Percentiles rank a stretch among this genome's conserved stretches.
Evolutionary conservation across 1,140 invertebrate genomes (phyloP).

Genomic region (Reticulitermes speratus): DNA sequence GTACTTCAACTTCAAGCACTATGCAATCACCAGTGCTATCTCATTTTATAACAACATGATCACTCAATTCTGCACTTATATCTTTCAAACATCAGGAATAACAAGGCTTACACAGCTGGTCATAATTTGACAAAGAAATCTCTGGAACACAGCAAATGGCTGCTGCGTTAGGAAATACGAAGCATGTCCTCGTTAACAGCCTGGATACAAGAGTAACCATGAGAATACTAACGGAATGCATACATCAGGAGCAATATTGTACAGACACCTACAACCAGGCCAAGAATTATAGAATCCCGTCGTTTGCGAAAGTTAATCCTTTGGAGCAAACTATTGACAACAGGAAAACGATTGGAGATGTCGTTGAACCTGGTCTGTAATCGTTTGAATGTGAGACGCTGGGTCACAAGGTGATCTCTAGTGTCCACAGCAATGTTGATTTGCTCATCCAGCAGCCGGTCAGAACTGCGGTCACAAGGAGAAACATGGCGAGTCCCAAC

Average conservation of each 20-base stretch:
- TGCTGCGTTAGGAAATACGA: too few species aligned
- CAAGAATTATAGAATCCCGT: constrained; percentile 88
- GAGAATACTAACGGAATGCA: constrained; percentile 63
- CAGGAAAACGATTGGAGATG: constrained; percentile 85
- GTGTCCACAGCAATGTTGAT: constrained; percentile 96
- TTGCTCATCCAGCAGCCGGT: constrained; percentile 92
- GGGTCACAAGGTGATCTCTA: constrained; percentile 84
- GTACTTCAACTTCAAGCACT: too few species aligned
- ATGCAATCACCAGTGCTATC: too few species aligned
- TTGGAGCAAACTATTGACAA: constrained; percentile 87
- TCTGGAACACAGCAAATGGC: too few species aligned
- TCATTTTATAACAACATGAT: too few species aligned
- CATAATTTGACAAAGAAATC: too few species aligned
- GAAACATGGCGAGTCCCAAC: constrained; percentile 32
- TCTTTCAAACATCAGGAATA: too few species aligned
- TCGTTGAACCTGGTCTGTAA: constrained; percentile 92
- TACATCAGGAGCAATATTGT: constrained; percentile 85
- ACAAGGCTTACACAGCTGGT: too few species aligned
- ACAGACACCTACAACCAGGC: constrained; percentile 78
- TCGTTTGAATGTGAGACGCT: constrained; percentile 83
- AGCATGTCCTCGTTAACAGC: constrained; percentile 45
- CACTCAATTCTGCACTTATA: too few species aligned
- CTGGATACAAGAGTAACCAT: constrained; percentile 44
- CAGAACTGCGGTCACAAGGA: constrained; percentile 68
- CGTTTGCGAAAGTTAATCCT: constrained; percentile 90